Evolutionary conservation across 2,113 vertebrate species (phyloP).

Genomic region (Caracal caracal): DNA sequence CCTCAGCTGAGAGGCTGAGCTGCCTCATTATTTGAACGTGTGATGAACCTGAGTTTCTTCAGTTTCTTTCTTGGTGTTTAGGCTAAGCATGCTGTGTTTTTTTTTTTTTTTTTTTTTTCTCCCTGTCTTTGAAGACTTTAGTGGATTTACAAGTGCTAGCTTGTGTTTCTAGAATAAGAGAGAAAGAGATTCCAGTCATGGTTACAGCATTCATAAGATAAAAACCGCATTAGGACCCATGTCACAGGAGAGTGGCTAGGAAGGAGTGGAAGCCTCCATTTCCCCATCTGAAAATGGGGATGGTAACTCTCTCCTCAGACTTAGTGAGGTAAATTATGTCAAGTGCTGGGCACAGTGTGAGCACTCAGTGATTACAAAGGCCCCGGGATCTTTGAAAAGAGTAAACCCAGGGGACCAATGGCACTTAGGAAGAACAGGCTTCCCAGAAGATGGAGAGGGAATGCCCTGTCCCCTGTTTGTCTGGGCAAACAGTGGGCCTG

Average conservation of each 20-base stretch:
- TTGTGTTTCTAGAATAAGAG: not conserved
- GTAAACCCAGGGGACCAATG: not conserved
- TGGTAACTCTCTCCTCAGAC: not conserved
- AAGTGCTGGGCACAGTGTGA: not conserved
- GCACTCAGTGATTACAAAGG: not conserved
- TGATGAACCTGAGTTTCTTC: not conserved
- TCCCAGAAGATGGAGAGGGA: not conserved
- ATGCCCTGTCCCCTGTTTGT: not conserved
- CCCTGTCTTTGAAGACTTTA: not conserved
- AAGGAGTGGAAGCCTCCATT: not conserved
- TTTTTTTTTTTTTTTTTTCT: not conserved
- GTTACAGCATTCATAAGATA: not conserved
- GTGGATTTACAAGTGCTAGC: not conserved
- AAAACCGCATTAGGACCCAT: not conserved
- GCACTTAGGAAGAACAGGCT: not conserved
- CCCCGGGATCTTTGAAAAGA: not conserved
- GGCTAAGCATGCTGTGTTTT: not conserved
- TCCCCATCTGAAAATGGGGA: not conserved
- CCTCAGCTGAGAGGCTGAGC: not conserved
- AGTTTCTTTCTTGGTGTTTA: not conserved
- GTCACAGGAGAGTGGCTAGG: not conserved
- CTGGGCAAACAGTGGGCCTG: not conserved
- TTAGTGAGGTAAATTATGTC: accelerated
- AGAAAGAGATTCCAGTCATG: not conserved
- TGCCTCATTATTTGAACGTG: not conserved